Conservation (phyloP, 1,140 invertebrate genomes). For the Chionoecetes opilio region DNA sequence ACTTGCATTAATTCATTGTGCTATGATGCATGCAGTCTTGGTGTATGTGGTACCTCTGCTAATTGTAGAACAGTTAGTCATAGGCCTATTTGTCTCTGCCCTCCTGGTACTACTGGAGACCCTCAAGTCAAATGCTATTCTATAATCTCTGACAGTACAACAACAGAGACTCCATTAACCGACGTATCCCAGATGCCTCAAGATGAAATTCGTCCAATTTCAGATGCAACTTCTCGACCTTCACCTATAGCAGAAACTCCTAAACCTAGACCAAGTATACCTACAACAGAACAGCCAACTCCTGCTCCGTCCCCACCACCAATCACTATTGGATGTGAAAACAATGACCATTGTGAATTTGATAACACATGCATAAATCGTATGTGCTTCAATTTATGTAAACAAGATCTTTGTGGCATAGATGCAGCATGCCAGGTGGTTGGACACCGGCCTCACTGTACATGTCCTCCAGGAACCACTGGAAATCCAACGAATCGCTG, state of each 20-base stretch:
- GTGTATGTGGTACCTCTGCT: slow-evolving; percentile 91
- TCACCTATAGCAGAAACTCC: slow-evolving; percentile 62
- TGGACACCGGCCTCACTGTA: slow-evolving; percentile 40
- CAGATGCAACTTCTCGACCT: slow-evolving; percentile 62
- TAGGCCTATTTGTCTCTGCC: slow-evolving; percentile 90
- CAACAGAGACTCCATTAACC: slow-evolving; percentile 84
- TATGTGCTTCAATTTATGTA: slow-evolving; percentile 55
- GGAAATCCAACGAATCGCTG: slow-evolving; percentile 59
- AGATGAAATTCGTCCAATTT: slow-evolving; percentile 65
- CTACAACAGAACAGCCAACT: not conserved
- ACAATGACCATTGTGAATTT: slow-evolving; percentile 47
- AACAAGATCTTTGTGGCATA: slow-evolving; percentile 40
- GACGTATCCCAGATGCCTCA: slow-evolving; percentile 49
- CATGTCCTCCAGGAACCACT: slow-evolving; percentile 59
- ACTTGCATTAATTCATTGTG: slow-evolving; percentile 91
- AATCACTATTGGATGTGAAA: slow-evolving; percentile 67
- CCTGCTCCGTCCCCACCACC: not conserved
- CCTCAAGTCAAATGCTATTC: slow-evolving; percentile 90
- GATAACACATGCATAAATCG: slow-evolving; percentile 62
- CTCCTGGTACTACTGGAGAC: slow-evolving; percentile 91
- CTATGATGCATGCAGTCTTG: slow-evolving; percentile 89
- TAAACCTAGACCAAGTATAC: slow-evolving; percentile 42
- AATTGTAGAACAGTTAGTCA: slow-evolving; percentile 90
- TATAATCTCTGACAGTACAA: slow-evolving; percentile 86
- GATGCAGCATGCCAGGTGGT: slow-evolving; percentile 58